These are phyloP conservation scores for Coracopsis vasa DNA, from an alignment of 2,113 vertebrate genomes.

Conservation along the genomic window DNA sequence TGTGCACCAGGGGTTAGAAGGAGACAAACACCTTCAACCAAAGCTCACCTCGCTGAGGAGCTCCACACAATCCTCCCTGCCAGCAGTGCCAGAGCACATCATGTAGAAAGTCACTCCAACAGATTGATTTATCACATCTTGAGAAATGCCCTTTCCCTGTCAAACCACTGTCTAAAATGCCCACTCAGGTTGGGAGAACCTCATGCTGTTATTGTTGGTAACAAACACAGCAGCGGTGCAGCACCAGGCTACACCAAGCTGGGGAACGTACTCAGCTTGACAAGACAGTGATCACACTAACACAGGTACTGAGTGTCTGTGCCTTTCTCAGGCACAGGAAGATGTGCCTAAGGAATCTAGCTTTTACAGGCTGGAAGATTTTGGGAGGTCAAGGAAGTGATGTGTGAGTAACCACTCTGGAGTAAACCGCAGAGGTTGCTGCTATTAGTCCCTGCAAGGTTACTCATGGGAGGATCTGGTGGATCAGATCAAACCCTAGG, in stretches of 20 bases:
- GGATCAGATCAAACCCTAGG: background rate
- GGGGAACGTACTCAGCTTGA: background rate
- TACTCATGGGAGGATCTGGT: rapidly evolving
- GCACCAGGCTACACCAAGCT: background rate
- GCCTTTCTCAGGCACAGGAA: background rate
- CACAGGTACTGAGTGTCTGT: rapidly evolving
- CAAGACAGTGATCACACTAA: rapidly evolving
- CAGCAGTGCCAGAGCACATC: background rate
- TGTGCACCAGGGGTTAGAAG: background rate
- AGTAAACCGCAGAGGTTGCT: background rate
- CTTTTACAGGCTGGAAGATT: background rate
- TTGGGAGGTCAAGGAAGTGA: background rate
- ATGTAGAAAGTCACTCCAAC: background rate
- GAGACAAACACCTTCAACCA: background rate
- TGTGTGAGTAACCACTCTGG: background rate
- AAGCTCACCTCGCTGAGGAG: background rate
- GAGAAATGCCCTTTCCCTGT: background rate
- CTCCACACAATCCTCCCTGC: background rate
- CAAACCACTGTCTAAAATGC: background rate
- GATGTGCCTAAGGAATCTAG: background rate
- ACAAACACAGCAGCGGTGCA: background rate
- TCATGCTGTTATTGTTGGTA: background rate
- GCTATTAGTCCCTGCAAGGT: background rate
- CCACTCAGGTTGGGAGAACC: background rate
- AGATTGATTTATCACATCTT: background rate